Conservation (phyloP, 1,140 invertebrate genomes). For the Camponotus vicinus region DNA sequence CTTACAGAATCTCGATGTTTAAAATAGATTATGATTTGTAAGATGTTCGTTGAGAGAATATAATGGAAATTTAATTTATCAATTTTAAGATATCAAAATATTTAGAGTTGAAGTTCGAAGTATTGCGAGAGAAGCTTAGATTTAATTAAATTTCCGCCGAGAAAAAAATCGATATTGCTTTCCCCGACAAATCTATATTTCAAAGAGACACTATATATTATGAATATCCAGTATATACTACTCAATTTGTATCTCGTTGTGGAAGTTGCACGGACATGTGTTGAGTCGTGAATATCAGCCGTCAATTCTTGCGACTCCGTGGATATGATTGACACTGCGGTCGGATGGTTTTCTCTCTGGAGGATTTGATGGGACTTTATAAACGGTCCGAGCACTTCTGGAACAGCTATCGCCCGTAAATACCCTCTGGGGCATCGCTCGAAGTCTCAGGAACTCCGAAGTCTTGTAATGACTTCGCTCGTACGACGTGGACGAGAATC, state of each 20-base stretch:
- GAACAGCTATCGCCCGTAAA: slow-evolving; percentile 57
- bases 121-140: neutral
- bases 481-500: slow-evolving; percentile 13
- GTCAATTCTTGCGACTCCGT: neutral
- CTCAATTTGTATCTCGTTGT: neutral
- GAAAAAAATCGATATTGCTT: neutral
- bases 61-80: neutral
- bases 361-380: slow-evolving; percentile 45
- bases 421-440: slow-evolving; percentile 43
- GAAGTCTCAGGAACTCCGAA: neutral
- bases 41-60: too few relatives aligned
- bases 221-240: neutral
- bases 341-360: slow-evolving; percentile 15
- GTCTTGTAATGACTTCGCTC: slow-evolving; percentile 38
- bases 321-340: slow-evolving; percentile 47
- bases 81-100: neutral
- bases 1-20: too few relatives aligned
- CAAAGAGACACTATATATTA: neutral
- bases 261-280: slow-evolving; percentile 24
- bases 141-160: neutral
- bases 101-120: neutral
- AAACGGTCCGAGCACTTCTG: slow-evolving; percentile 38
- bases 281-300: neutral
- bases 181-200: neutral
- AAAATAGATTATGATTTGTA: too few relatives aligned